These are phyloP conservation scores for Plodia interpunctella DNA, from an alignment of 1,140 invertebrate species.

Conservation along the genomic window DNA sequence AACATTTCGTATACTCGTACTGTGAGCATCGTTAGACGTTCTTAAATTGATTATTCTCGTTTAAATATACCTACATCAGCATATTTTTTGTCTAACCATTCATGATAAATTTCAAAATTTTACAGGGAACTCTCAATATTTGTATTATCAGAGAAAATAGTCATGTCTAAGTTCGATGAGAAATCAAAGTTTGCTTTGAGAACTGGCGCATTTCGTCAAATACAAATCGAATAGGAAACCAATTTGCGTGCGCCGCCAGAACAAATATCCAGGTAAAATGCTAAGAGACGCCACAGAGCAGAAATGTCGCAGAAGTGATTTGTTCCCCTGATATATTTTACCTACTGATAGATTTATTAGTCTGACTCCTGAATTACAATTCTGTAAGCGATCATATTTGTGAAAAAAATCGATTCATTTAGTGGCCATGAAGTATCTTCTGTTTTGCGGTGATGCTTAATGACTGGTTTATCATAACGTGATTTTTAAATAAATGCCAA, in stretches of 20 bases:
- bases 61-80: too few relatives aligned
- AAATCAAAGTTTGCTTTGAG: not conserved
- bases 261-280: constrained; percentile 54
- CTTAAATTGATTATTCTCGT: too few relatives aligned
- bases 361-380: not conserved
- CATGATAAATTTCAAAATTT: too few relatives aligned
- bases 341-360: not conserved
- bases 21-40: too few relatives aligned
- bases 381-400: not conserved
- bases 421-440: too few relatives aligned
- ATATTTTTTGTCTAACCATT: too few relatives aligned
- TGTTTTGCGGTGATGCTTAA: too few relatives aligned
- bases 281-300: constrained; percentile 33
- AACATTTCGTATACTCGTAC: too few relatives aligned
- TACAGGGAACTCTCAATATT: too few relatives aligned
- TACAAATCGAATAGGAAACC: constrained; percentile 37
- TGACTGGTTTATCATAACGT: too few relatives aligned
- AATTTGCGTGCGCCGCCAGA: constrained; percentile 36
- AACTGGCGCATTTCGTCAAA: constrained; percentile 19
- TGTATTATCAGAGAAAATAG: not conserved
- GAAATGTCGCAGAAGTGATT: constrained; percentile 12
- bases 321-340: not conserved
- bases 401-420: too few relatives aligned
- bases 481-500: too few relatives aligned
- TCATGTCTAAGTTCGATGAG: not conserved